A percentile compares a stretch with the other conserved stretches of the same genome.
phyloP scores from a whole-genome alignment of 2,113 vertebrate species.

The Pterocles burchelli region DNA sequence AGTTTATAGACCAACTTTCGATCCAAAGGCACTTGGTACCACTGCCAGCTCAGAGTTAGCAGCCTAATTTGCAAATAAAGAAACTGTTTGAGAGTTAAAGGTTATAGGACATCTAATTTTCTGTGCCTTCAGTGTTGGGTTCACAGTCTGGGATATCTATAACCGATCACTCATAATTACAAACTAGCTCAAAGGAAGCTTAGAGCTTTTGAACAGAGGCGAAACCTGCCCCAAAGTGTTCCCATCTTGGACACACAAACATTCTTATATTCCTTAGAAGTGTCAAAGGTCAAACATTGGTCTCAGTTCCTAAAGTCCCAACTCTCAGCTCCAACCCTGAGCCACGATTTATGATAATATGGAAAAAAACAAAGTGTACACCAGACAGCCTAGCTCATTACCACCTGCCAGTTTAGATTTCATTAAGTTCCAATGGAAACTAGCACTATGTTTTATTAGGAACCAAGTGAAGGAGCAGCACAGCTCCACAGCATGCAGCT shows the following conservation, averaged over 20 bases:
- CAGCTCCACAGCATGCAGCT: not conserved
- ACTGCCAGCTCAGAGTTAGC: not conserved
- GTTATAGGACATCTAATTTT: not conserved
- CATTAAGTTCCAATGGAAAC: not conserved
- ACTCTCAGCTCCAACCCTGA: not conserved
- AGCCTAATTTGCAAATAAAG: not conserved
- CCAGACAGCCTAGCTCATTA: not conserved
- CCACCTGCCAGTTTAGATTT: not conserved
- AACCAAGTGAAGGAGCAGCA: not conserved
- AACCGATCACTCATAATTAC: not conserved
- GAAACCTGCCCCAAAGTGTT: not conserved
- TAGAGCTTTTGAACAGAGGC: not conserved
- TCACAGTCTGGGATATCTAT: not conserved
- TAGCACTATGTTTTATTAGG: not conserved
- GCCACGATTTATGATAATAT: not conserved
- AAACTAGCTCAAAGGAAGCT: not conserved
- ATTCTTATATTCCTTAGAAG: not conserved
- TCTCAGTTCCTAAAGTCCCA: too few relatives aligned
- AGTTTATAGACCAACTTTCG: not conserved
- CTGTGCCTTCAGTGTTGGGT: not conserved
- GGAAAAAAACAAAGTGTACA: not conserved
- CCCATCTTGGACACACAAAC: not conserved
- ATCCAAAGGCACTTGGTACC: not conserved
- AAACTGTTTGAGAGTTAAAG: not conserved
- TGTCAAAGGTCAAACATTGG: not conserved